phyloP scores from a whole-genome alignment of 2,113 vertebrate genomes.

The Clarias gariepinus region DNA sequence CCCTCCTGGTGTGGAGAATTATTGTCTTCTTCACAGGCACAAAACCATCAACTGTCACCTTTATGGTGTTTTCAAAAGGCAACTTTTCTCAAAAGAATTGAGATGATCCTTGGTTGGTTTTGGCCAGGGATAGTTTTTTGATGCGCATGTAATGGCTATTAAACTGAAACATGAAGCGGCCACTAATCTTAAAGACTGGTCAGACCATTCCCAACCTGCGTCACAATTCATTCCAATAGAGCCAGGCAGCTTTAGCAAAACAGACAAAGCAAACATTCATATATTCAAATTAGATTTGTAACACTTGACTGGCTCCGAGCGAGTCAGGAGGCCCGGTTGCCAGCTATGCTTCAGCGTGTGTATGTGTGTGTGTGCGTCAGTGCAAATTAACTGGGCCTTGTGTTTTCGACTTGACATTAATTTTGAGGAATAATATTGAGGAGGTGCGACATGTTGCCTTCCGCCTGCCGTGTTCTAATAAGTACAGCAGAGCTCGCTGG shows the following conservation, averaged over 20 bases:
- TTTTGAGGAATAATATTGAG: constrained; percentile 77
- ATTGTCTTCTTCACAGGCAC: background rate
- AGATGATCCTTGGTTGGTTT: background rate
- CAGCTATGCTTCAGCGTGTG: constrained; percentile 65
- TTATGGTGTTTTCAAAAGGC: background rate
- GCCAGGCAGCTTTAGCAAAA: constrained; percentile 62
- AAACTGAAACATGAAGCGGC: background rate
- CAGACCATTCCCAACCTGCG: constrained; percentile 48
- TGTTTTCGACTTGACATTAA: constrained; percentile 73
- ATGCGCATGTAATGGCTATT: background rate
- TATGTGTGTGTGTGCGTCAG: constrained; percentile 56
- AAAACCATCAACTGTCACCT: background rate
- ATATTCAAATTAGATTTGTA: constrained; percentile 82
- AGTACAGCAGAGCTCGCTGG: constrained; percentile 72
- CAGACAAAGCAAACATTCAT: constrained; percentile 76
- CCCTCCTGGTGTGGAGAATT: background rate
- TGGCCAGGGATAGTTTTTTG: too few relatives aligned
- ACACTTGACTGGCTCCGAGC: constrained; percentile 73
- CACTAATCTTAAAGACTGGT: constrained; percentile 26
- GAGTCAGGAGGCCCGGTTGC: constrained; percentile 73
- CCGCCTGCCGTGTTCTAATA: constrained; percentile 78
- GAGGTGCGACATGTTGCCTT: constrained; percentile 69
- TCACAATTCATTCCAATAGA: constrained; percentile 54
- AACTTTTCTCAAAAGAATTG: background rate
- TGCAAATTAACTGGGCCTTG: constrained; percentile 74